Evolutionary conservation across 2,888 invertebrate species (phyloP).

Genomic region (Danaus chrysippus): DNA sequence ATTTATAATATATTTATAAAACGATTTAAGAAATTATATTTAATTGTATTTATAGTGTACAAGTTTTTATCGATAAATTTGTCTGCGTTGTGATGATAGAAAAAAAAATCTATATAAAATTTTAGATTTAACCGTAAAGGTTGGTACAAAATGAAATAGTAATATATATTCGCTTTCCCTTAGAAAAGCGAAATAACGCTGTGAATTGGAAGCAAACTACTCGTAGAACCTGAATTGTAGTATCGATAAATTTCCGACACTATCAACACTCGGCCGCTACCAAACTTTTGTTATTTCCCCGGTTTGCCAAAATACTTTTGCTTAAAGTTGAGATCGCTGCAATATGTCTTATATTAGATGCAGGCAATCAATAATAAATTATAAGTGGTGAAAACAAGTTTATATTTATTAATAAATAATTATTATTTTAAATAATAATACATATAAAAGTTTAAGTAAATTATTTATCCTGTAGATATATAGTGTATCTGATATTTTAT

Average conservation of each 20-base stretch:
- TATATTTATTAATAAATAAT: not conserved
- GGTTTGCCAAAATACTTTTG: conserved; percentile 10
- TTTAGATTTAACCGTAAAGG: no score
- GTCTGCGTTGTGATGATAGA: no score
- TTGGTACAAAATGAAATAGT: no score
- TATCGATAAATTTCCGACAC: conserved; percentile 22
- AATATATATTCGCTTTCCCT: not conserved
- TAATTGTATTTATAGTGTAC: no score
- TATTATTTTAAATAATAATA: no score
- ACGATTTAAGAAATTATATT: no score
- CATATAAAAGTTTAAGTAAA: no score
- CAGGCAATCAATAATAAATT: conserved; percentile 8
- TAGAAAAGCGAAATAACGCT: not conserved
- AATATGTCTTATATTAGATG: not conserved
- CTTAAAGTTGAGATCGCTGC: not conserved
- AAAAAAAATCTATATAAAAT: no score
- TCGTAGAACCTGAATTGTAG: not conserved
- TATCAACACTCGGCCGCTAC: conserved; percentile 21
- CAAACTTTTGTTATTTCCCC: conserved; percentile 24
- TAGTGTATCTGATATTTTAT: no score
- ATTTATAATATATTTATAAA: no score
- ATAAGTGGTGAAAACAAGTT: not conserved
- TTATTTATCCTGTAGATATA: no score
- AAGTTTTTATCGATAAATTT: no score
- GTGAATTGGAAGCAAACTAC: conserved; percentile 1